A percentile compares a stretch with the other conserved stretches of the same genome.
Conservation (phyloP, 37 sponge, comb jelly and placozoan genomes). For the Crambe crambe region DNA sequence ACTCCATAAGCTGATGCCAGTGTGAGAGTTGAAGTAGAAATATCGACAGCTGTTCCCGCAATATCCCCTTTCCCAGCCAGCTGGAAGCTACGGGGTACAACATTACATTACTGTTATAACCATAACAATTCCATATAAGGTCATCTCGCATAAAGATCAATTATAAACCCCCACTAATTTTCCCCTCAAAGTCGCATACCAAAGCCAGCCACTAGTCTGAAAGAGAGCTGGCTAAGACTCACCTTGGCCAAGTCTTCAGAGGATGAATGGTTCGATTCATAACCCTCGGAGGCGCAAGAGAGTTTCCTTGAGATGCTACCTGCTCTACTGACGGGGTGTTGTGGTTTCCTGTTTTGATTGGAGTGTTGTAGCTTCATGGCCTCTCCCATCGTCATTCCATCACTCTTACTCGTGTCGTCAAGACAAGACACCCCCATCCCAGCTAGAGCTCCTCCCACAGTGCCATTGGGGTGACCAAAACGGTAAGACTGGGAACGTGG, state of each 20-base stretch:
- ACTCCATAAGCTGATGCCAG: constrained; percentile 51
- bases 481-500: constrained; percentile 12
- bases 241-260: constrained; percentile 43
- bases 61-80: constrained; percentile 61
- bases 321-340: constrained; percentile 12
- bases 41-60: constrained; percentile 2
- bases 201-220: no score
- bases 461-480: background rate
- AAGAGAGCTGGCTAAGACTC: background rate
- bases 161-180: no score
- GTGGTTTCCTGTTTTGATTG: background rate
- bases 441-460: background rate
- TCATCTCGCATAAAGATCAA: no score
- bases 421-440: background rate
- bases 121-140: no score
- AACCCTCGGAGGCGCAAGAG: constrained; percentile 18
- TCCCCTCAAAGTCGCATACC: no score
- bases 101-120: background rate
- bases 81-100: constrained; percentile 28
- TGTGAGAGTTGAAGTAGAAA: constrained; percentile 50
- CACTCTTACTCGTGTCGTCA: constrained; percentile 27
- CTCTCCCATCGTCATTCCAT: constrained; percentile 27
- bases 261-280: constrained; percentile 28
- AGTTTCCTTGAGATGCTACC: background rate
- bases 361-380: background rate